Percentiles rank a stretch among this genome's conserved stretches.
These are phyloP conservation scores for Aspidoscelis tigris DNA, from an alignment of 2,113 vertebrate species.

Conservation along the genomic window DNA sequence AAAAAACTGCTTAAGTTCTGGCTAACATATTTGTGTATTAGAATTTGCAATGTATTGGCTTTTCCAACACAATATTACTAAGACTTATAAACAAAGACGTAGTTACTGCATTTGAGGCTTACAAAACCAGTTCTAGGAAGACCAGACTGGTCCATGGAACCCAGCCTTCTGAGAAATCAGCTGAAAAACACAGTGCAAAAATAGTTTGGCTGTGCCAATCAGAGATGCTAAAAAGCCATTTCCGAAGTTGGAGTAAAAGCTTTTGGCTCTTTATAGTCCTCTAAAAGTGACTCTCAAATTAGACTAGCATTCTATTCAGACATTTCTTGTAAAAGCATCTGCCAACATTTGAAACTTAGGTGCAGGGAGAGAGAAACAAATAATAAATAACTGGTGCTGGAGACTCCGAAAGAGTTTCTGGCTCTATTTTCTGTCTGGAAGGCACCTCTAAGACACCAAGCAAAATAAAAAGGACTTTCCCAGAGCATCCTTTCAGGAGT, in stretches of 20 bases:
- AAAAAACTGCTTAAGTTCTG: neutral
- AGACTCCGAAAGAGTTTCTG: too few relatives aligned
- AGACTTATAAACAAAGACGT: neutral
- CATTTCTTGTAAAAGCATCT: neutral
- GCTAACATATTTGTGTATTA: neutral
- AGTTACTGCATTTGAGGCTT: neutral
- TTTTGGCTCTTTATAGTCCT: too few relatives aligned
- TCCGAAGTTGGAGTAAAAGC: neutral
- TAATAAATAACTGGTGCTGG: too few relatives aligned
- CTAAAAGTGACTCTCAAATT: neutral
- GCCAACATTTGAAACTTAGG: too few relatives aligned
- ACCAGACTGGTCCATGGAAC: neutral
- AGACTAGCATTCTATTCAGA: too few relatives aligned
- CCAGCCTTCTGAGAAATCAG: neutral
- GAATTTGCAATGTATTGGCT: neutral
- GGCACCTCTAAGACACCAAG: too few relatives aligned
- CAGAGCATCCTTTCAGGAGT: too few relatives aligned
- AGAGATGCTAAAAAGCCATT: neutral
- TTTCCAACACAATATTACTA: neutral
- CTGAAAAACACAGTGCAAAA: neutral
- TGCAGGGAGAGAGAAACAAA: too few relatives aligned
- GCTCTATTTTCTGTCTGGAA: too few relatives aligned
- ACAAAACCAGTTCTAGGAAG: neutral
- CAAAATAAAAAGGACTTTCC: too few relatives aligned
- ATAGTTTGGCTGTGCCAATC: neutral